Base-by-base conservation (phyloP, 2,797 vertebrate species). In the Brachymystax lenok region DNA sequence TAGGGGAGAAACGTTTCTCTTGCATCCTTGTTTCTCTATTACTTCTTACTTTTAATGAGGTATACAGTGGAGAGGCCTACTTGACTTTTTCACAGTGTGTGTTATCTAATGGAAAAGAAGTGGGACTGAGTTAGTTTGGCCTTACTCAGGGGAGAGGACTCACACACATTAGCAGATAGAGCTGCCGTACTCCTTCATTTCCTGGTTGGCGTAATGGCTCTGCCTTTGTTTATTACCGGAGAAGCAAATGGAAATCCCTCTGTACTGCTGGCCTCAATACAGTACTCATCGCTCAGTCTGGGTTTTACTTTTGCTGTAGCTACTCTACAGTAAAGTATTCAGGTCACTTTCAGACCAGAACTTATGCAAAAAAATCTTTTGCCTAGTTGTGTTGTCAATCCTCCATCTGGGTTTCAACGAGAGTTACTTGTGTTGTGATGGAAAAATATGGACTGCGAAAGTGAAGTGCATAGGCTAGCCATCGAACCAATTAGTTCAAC, bases 401-500 rank as follows among this genome's bases (percentile, higher is more conserved):
- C 96, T 96, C 95, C 95, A 95, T 93, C 94, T 95, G 95, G 95
- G 95, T 67, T 24, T 33, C 14, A 96, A 95, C 93, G 3, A 63
- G 89, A 91, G 24, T 33, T 67, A 28, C 64, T 33, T 16, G 59
- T 61, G 59, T 61, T 21, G 21, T 61, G 59, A 61, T 21, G 59
- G 21, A 61, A 21, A 8, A 10, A 12, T 61, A 17, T 61, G 59
- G 21, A 61, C 59, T 61, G 5, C 8, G 59, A 24, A 24, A 13
- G 59, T 21, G n/a, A 24, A 61, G 59, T 24, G 21, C 21, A 61
- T 13, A 61, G n/a, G n/a, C 59, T 61, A 5, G 59, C 4, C 21
- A 61, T 21, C 7, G 21, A 61, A 61, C 59, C 59, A 61, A 24
- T 61, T 24, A 12, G 8, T 61, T 59, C 56, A n/a, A n/a, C 56